Conservation (phyloP, 2,797 vertebrate species). For the Poecilia wingei region DNA sequence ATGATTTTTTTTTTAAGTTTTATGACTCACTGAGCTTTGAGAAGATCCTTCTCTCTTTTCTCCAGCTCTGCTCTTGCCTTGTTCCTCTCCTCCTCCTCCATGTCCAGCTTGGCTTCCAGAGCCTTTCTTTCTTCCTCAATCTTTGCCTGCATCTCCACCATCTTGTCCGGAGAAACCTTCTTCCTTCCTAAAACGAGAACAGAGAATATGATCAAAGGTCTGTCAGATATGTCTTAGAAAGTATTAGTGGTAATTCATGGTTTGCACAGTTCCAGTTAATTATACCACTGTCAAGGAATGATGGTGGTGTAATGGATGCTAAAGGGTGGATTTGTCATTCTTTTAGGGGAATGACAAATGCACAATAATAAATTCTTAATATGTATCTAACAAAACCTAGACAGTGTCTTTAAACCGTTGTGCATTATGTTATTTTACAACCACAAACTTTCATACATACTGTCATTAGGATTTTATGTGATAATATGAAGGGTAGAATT, state of each 20-base stretch:
- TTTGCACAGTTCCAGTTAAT: not conserved
- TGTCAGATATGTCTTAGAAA: not conserved
- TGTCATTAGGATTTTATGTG: not conserved
- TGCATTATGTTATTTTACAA: not conserved
- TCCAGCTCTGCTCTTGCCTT: slow-evolving; percentile 97
- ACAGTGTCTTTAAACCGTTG: not conserved
- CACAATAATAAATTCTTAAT: slow-evolving; percentile 29
- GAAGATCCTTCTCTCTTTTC: slow-evolving; percentile 95
- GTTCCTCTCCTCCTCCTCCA: slow-evolving; percentile 99
- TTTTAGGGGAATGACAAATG: not conserved
- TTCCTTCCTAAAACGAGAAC: slow-evolving; percentile 85
- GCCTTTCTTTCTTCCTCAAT: slow-evolving; percentile 97
- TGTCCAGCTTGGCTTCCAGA: slow-evolving; percentile 97
- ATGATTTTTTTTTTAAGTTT: not conserved
- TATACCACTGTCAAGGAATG: too few relatives aligned
- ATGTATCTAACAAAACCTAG: not conserved
- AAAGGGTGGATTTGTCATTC: too few relatives aligned
- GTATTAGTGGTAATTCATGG: not conserved
- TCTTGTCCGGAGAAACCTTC: slow-evolving; percentile 97
- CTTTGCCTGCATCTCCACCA: slow-evolving; percentile 99
- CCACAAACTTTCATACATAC: not conserved
- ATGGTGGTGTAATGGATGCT: too few relatives aligned
- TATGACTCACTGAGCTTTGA: slow-evolving; percentile 95
- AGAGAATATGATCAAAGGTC: slow-evolving; percentile 17
- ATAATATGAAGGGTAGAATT: not conserved